Evolutionary conservation across 2,888 invertebrate genomes (phyloP), one percentile per base, ranked within the genome.

Genomic region (Vesta saturnalis): DNA sequence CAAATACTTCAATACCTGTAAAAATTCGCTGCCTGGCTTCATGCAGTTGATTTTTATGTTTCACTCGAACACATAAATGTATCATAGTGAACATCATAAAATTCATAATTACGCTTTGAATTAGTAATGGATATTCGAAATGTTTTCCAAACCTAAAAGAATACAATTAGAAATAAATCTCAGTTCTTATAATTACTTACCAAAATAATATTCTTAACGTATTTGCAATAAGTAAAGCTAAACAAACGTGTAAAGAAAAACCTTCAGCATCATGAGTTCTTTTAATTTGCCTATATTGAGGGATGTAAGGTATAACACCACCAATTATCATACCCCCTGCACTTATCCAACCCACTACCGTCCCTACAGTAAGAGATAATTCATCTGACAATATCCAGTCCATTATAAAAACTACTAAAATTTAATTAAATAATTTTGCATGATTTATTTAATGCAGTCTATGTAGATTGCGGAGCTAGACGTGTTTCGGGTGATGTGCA

Each of bases 21-120:
- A 96, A 94, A 82, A 93, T 89, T 82, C 91, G 89, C 77, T 95
- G 94, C 76, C 92, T 87, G 60, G 90, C 87, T 83, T 91, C 89
- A 72, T 92, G 87, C 71, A 94, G 89, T 83, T 93, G 91, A 83
- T 91, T 94, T 83, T 91, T 91, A 83, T 93, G 92, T 78, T 92
- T 90, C 73, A 96, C 93, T 81, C 87, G 89, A 21, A 97, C 94
- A 87, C 97, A 98, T 57, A 98, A 86, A 83, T 96, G 94, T 73
- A 98, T 93, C 95, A 99, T 95, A 64, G 91, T 87, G 85, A 97
- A 90, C 99, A 99, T 99, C 74, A 96, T 94, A 65, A 94, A 82
- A 81, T 95, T 97, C 99, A 99, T 99, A 66, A 99, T 91, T 81
- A 99, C 90, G 86, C 98, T 99, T 87, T 99, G 99, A 70, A 96